A percentile compares a stretch with the other conserved stretches of the same genome.
Conservation (phyloP, 2,797 vertebrate species). For the Sardinella longiceps region DNA sequence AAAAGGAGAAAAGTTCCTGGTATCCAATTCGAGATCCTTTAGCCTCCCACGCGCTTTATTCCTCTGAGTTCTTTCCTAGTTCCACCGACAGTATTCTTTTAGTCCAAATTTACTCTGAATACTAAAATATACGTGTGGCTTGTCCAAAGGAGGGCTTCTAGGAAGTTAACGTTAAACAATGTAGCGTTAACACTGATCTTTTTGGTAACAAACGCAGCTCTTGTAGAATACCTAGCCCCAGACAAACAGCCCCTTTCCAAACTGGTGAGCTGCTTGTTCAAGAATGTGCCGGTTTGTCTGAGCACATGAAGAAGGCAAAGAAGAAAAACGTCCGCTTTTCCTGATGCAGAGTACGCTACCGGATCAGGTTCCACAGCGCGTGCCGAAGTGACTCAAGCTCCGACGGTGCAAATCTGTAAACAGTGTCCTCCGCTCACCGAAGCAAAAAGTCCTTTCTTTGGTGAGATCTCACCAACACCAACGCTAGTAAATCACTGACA, state of each 20-base stretch:
- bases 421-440: constrained; percentile 25
- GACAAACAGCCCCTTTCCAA: neutral
- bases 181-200: neutral
- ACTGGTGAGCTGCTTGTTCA: constrained; percentile 17
- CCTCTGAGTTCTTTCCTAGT: neutral
- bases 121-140: neutral
- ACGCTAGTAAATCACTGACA: neutral
- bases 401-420: constrained; percentile 13
- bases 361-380: constrained; percentile 29
- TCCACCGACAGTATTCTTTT: neutral
- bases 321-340: constrained; percentile 28
- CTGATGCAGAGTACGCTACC: constrained; percentile 21
- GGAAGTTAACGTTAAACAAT: constrained; percentile 25
- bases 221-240: neutral
- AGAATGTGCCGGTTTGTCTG: constrained; percentile 13
- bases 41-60: constrained; percentile 43
- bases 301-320: constrained; percentile 16
- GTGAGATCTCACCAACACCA: neutral
- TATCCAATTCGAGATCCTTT: constrained; percentile 53
- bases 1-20: constrained; percentile 64
- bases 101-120: neutral
- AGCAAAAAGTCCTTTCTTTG: neutral
- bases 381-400: constrained; percentile 23
- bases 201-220: neutral
- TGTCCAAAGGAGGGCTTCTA: constrained; percentile 5